Base-by-base conservation (phyloP, 2,113 vertebrate genomes). In the Serinus canaria region DNA sequence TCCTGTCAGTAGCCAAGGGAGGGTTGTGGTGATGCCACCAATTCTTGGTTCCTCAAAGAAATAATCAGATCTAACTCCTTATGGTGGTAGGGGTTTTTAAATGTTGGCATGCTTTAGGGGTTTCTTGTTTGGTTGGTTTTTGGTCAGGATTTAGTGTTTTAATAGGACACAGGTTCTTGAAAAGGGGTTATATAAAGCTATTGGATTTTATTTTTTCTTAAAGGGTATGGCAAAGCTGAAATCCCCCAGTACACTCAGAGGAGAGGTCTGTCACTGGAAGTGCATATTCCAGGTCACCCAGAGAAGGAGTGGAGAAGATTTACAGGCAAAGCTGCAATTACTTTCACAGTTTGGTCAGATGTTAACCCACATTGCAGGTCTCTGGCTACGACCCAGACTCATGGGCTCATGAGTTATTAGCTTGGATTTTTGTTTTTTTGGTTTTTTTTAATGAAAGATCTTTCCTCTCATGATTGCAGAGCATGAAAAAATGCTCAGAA, bases 301-400 rank as follows among this genome's bases (percentile, higher is more conserved):
- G 30, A 52, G 30, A 75, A 89, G 10, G 30, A n/a, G 41, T 47
- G n/a, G 56, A 56, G 39, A 59, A 46, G 33, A 73, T 68, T 37
- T 72, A 44, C 44, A 52, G 37, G 58, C 60, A 33, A 74, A 92
- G 25, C 47, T 70, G 64, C 68, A 92, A 84, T 94, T 92, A 81
- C 39, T 89, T 83, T 92, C 79, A 76, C 86, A 91, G 83, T 78
- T 70, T 94, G 83, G 64, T 92, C 83, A 83, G 89, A 81, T 83
- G 80, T 74, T 91, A 94, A 94, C 69, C 84, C 78, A 81, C 91
- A 86, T 80, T 86, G 55, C 35, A 72, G 52, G 14, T 83, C 43
- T 74, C 50, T 93, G 91, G 86, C 72, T 83, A 9, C 25, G 35
- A 59, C 76, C 89, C 89, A 90, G 66, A 49, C 91, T 96, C 35